These are phyloP conservation scores for Drosophila gaucha DNA, from an alignment of 2,888 invertebrate genomes.

Conservation along the genomic window DNA sequence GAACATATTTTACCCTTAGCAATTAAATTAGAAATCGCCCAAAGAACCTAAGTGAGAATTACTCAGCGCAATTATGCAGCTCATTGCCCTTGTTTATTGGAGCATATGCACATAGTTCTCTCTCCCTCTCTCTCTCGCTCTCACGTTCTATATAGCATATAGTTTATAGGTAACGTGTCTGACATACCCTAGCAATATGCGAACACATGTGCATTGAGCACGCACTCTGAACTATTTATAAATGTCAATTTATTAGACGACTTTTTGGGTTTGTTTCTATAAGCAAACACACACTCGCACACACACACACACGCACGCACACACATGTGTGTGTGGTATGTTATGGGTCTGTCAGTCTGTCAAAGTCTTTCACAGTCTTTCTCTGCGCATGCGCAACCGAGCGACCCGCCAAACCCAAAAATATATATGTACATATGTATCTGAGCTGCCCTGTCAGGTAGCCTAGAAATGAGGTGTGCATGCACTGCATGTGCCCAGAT, in stretches of 20 bases:
- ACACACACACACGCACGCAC: slow-evolving; percentile 3
- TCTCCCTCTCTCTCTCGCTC: not conserved
- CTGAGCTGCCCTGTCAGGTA: slow-evolving; percentile 66
- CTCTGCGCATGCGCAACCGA: slow-evolving; percentile 65
- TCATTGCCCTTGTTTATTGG: slow-evolving; percentile 71
- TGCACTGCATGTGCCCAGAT: slow-evolving; percentile 56
- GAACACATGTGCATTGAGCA: slow-evolving; percentile 67
- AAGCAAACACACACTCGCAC: slow-evolving; percentile 1
- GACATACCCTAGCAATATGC: slow-evolving; percentile 55
- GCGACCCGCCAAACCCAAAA: slow-evolving; percentile 63
- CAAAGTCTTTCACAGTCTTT: slow-evolving; percentile 1
- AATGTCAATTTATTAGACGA: slow-evolving; percentile 66
- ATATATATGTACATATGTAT: slow-evolving; percentile 6
- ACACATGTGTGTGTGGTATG: slow-evolving; percentile 66
- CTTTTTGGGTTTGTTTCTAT: slow-evolving; percentile 57
- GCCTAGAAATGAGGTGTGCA: slow-evolving; percentile 67
- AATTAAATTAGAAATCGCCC: slow-evolving; percentile 58
- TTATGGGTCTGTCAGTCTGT: slow-evolving; percentile 53
- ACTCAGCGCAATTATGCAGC: slow-evolving; percentile 80
- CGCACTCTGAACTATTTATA: slow-evolving; percentile 71
- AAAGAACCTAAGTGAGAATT: slow-evolving; percentile 76
- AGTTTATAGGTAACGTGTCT: slow-evolving; percentile 25
- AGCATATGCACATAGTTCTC: slow-evolving; percentile 46
- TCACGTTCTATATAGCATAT: not conserved
- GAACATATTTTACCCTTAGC: slow-evolving; percentile 19